phyloP scores from a whole-genome alignment of 2,888 invertebrate species.

The Meteorus colon region DNA sequence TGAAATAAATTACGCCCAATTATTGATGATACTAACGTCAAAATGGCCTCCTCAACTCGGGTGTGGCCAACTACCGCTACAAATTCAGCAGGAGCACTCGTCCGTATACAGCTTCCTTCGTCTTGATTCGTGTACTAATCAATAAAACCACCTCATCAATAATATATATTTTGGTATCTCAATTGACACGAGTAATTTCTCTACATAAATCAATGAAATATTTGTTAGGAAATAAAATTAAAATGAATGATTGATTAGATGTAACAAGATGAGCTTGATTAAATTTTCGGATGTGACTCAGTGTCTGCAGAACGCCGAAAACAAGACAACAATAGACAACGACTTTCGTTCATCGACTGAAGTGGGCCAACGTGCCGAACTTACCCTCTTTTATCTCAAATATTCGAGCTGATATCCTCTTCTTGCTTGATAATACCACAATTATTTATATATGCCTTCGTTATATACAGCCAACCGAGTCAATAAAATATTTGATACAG shows the following conservation, averaged over 20 bases:
- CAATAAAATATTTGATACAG: not conserved
- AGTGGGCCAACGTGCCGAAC: not conserved
- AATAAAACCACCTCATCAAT: not conserved
- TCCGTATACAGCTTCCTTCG: not conserved
- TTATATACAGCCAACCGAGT: not conserved
- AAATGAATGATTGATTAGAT: not conserved
- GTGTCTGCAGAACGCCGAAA: not conserved
- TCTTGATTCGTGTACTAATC: not conserved
- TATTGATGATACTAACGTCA: not conserved
- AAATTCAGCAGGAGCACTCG: not conserved
- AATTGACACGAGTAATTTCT: not conserved
- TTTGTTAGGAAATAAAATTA: not conserved
- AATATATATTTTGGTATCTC: not conserved
- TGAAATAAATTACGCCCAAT: not conserved
- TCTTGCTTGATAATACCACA: not conserved
- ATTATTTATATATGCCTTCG: not conserved
- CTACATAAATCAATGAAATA: not conserved
- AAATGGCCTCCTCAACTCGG: conserved; percentile 11
- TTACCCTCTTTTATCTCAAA: not conserved
- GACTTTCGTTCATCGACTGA: not conserved
- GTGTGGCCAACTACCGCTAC: conserved; percentile 6
- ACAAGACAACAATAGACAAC: not conserved
- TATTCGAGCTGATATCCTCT: not conserved
- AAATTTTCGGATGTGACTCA: not conserved
- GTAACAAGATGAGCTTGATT: too few relatives aligned